Base-by-base conservation (phyloP, 2,113 vertebrate species). In the Sturnira hondurensis region DNA sequence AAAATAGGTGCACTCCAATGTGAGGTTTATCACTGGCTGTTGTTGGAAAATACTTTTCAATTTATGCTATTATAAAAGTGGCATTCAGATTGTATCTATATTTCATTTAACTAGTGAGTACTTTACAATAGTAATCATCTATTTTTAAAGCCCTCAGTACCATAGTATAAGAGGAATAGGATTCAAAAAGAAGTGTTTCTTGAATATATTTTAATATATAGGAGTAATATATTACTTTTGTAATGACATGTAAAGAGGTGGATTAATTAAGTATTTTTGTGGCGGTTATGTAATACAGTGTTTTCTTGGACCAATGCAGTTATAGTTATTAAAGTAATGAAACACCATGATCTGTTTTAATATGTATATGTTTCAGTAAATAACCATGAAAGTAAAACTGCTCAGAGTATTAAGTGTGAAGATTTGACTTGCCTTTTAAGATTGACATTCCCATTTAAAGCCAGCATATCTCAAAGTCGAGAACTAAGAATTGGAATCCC, bases 401-500 rank as follows among this genome's bases (percentile, higher is more conserved):
- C 13, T 86, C 86, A 45, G 41, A 47, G n/a, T 70, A 89, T 80
- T 93, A 76, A 92, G 86, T 95, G 3, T n/a, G 63, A 16, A 92
- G 45, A 94, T 89, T 7, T 94, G 89, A 31, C 97, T 96, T 85
- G 2, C 4, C 78, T 96, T 97, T 96, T 93, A 93, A 85, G 74
- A 45, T 70, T 86, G 71, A 54, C 38, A 74, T 93, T 96, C 61
- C 61, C 9, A 0, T 94, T 97, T 95, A 93, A 86, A 5, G 4
- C 2, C 87, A 93, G 89, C 97, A 84, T 94, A 93, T 91, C 67
- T 81, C 78, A 78, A 91, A 92, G 84, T 97, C 63, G 8, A 96
- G 91, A 98, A 97, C 95, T 97, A 95, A 96, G 96, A 97, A 92
- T 92, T 96, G 97, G 98, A 97, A 98, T 98, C 91, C 97, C 98